Conservation (phyloP, 2,113 vertebrate species). For the Prionailurus viverrinus region DNA sequence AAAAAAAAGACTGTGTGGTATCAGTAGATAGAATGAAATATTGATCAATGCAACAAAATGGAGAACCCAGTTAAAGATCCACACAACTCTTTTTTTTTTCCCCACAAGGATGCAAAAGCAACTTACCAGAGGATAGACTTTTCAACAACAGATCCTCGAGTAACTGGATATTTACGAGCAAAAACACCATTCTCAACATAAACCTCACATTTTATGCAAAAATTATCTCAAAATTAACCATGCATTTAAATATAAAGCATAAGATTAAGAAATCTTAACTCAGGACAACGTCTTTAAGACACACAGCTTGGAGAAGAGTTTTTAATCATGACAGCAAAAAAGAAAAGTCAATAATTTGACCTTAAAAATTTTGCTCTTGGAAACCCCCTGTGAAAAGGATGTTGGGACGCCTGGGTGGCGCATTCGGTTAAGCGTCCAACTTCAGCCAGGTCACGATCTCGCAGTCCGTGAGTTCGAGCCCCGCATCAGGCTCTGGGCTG, state of each 20-base stretch:
- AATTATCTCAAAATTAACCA: neutral
- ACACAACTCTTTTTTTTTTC: neutral
- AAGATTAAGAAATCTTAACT: neutral
- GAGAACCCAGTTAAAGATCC: neutral
- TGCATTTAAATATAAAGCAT: neutral
- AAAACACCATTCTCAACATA: neutral
- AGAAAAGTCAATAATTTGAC: neutral
- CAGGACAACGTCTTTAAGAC: neutral
- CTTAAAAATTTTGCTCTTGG: neutral
- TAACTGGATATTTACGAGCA: neutral
- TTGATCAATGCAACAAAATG: neutral
- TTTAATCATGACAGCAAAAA: neutral
- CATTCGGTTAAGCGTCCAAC: too few species aligned
- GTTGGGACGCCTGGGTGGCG: too few species aligned
- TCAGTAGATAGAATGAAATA: neutral
- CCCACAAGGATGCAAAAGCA: neutral
- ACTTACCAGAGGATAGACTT: neutral
- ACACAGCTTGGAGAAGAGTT: neutral
- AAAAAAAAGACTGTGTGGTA: neutral
- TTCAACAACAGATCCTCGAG: neutral
- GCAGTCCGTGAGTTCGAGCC: too few species aligned
- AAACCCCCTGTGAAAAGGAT: neutral
- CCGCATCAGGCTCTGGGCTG: too few species aligned
- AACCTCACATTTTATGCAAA: neutral
- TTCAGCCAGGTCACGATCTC: too few species aligned